These are phyloP conservation scores for Protophormia terraenovae DNA, from an alignment of 2,888 invertebrate genomes.

Conservation along the genomic window DNA sequence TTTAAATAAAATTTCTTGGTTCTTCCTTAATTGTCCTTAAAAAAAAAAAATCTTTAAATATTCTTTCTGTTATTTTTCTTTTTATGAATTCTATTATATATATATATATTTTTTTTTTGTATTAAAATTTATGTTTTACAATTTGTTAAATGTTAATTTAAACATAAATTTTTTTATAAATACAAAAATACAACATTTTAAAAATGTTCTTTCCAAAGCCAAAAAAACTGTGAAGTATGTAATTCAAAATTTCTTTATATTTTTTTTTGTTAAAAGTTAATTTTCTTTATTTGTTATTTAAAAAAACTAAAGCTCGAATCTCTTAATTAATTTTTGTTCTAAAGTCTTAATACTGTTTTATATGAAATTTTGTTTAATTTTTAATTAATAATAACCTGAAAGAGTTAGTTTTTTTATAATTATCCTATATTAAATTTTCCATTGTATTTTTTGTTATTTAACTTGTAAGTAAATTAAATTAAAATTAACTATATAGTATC, in stretches of 20 bases:
- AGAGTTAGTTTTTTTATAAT: no score
- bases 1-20: no score
- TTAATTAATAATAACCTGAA: no score
- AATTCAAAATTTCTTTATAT: constrained; percentile 10
- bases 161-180: background rate
- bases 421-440: background rate
- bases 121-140: background rate
- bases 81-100: no score
- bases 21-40: no score
- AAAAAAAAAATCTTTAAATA: no score
- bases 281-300: no score
- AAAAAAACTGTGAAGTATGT: background rate
- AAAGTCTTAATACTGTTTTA: no score
- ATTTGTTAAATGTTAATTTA: background rate
- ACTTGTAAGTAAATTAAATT: constrained; percentile 20
- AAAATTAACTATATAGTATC: constrained; percentile 28
- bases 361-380: background rate
- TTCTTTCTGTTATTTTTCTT: no score
- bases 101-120: background rate
- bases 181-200: background rate
- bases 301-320: no score
- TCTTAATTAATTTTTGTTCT: no score
- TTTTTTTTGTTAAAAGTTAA: background rate
- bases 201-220: background rate
- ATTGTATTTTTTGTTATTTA: constrained; percentile 23